phyloP scores from a whole-genome alignment of 2,113 vertebrate species.

The Pholis gunnellus region DNA sequence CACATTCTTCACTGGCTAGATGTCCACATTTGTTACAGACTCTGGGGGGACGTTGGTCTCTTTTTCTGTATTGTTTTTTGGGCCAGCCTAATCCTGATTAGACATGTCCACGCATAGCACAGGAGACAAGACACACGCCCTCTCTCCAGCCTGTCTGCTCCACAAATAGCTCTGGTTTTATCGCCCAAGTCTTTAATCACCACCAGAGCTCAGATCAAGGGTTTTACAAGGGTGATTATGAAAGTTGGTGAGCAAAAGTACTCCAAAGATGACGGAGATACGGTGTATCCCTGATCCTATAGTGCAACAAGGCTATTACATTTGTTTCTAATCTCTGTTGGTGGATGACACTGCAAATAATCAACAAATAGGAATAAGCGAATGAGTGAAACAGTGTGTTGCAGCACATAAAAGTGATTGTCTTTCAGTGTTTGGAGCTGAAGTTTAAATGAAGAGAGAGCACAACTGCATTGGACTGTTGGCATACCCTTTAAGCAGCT shows the following conservation, averaged over 20 bases:
- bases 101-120: slow-evolving; percentile 39
- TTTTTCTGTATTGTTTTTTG: slow-evolving; percentile 49
- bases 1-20: slow-evolving; percentile 33
- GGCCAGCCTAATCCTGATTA: slow-evolving; percentile 71
- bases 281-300: slow-evolving; percentile 35
- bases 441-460: background rate
- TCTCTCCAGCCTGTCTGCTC: slow-evolving; percentile 24
- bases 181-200: slow-evolving; percentile 64
- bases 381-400: background rate
- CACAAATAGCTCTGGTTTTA: slow-evolving; percentile 64
- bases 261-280: slow-evolving; percentile 53
- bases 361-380: slow-evolving; percentile 6
- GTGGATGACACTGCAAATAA: slow-evolving; percentile 26
- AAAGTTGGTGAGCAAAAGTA: slow-evolving; percentile 56
- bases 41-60: slow-evolving; percentile 5
- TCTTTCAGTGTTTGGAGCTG: background rate
- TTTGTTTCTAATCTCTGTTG: slow-evolving; percentile 22
- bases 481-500: background rate
- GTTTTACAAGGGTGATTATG: slow-evolving; percentile 68
- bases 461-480: background rate
- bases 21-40: slow-evolving; percentile 31
- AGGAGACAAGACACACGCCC: slow-evolving; percentile 28
- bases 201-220: slow-evolving; percentile 59
- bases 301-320: slow-evolving; percentile 16
- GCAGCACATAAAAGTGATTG: background rate